These are phyloP conservation scores for Saguinus imperator DNA, from an alignment of 2,113 vertebrate species.

Conservation along the genomic window DNA sequence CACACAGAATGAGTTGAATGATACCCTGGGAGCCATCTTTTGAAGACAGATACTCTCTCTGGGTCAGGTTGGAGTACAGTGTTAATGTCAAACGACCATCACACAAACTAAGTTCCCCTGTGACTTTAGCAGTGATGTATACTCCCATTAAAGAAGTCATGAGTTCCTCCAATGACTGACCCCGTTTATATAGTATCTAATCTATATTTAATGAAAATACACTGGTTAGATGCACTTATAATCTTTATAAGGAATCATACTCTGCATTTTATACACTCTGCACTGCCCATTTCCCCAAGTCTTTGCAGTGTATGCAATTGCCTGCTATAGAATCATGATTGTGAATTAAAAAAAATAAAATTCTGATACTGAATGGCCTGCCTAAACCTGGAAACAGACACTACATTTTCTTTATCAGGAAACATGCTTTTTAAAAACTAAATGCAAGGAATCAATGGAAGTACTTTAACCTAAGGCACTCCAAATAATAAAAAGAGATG, in stretches of 20 bases:
- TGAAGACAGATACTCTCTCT: constrained; percentile 40
- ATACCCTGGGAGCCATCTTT: not conserved
- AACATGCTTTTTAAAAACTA: not conserved
- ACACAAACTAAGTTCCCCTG: not conserved
- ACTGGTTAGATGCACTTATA: not conserved
- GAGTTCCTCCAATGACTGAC: not conserved
- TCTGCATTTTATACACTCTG: not conserved
- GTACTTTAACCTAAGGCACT: not conserved
- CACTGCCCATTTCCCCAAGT: not conserved
- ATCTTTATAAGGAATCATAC: not conserved
- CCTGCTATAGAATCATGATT: not conserved
- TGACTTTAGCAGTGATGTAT: not conserved
- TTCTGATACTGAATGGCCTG: not conserved
- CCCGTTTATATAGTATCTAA: not conserved
- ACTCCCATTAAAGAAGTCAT: constrained; percentile 14
- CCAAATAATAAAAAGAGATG: not conserved
- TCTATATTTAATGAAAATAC: not conserved
- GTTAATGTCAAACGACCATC: constrained; percentile 49
- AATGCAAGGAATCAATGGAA: not conserved
- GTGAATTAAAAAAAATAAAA: not conserved
- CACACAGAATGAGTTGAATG: constrained; percentile 54
- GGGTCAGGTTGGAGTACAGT: constrained; percentile 40
- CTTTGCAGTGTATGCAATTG: not conserved
- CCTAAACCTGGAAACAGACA: not conserved
- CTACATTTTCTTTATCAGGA: not conserved